Base-by-base conservation (phyloP, 2,888 invertebrate species). In the Litoditis marina region DNA sequence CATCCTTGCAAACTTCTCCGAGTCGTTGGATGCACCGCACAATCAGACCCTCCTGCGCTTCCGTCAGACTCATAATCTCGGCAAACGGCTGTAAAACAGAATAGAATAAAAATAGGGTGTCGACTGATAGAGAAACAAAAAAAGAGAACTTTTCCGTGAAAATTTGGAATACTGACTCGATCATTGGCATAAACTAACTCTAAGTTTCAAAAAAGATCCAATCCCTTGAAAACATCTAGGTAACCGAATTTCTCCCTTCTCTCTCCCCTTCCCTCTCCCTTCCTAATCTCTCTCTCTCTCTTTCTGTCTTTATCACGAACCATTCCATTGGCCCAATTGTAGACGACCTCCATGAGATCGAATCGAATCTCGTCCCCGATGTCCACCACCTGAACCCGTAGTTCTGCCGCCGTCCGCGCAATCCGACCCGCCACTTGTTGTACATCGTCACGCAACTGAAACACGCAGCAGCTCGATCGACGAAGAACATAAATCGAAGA, bases 11-110 rank as follows among this genome's bases (percentile, higher is more conserved):
- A 0, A 89, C 89, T 87, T 98, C 98, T 83, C 94, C 92, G 39
- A 98, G 85, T 81, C 98, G 91, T 83, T 96, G 96, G 71, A 98
- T 96, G 82, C 93, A 93, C 54, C 95, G 87, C 0, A 98, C 96
- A 77, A 98, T 95, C 67, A 95, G 91, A 0, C 98, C 98, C 84
- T 98, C 98, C 83, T 98, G 95, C 0, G 94, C 90, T 69, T 93
- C 92, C 0, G 94, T 95, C 58, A 92, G 85, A 74, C 89, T 87
- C 89, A 92, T 93, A 65, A 98, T 94, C 80, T 93, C 91, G 0
- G 91, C 89, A 85, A 98, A 98, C 0, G 93, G 91, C 87, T 92
- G 83, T 19, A 80, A 42, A 32, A 25, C 2, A 30, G n/a, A 2
- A 16, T 39, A 51, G 30, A 27, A 42, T 13, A 53, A 2, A 1